Base-by-base conservation (phyloP, 2,797 vertebrate genomes). In the Hemitrygon akajei region DNA sequence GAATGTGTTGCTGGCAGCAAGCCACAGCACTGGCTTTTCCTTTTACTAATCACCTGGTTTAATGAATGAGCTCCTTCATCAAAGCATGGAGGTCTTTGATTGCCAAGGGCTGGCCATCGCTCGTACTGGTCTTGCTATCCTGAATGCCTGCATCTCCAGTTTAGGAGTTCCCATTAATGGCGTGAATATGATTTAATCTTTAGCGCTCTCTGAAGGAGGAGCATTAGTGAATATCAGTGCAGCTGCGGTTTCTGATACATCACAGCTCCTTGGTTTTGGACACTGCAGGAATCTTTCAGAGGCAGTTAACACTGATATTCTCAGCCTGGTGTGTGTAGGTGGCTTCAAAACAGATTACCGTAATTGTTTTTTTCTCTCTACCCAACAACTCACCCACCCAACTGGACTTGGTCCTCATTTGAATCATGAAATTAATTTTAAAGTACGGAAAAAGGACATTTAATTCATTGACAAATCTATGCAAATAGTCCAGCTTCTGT, bases 51-150 rank as follows among this genome's bases (percentile, higher is more conserved):
- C 86, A 89, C 86, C 86, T 89, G 86, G 63, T 69, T 69, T 37
- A 89, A 89, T 89, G 86, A 89, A 89, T 89, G 86, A 66, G 34
- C n/a, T 89, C 60, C 63, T 89, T 89, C n/a, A 37, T 69, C 86
- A 89, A 89, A n/a, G 47, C 25, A 16, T 27, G n/a, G 82, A 86
- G n/a, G 63, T 37, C 16, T 25, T 89, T 3, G 60, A 89, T 89
- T 22, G 86, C 63, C 63, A 69, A 25, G 16, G 20, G 37, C 37
- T n/a, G 27, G 63, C 22, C 63, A 22, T 37, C 69, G 63, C 7
- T 9, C 69, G n/a, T 34, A 69, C n/a, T 69, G 7, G 63, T 63
- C 63, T 69, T 69, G 86, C 77, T 79, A 34, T 4, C 37, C 63
- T 89, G 30, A 34, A 6, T 34, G 58, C 30, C 16, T n/a, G 58